Percentiles rank a stretch among this genome's conserved stretches.
Conservation (phyloP, 2,888 invertebrate species). For the Drosophila multiciliata region DNA sequence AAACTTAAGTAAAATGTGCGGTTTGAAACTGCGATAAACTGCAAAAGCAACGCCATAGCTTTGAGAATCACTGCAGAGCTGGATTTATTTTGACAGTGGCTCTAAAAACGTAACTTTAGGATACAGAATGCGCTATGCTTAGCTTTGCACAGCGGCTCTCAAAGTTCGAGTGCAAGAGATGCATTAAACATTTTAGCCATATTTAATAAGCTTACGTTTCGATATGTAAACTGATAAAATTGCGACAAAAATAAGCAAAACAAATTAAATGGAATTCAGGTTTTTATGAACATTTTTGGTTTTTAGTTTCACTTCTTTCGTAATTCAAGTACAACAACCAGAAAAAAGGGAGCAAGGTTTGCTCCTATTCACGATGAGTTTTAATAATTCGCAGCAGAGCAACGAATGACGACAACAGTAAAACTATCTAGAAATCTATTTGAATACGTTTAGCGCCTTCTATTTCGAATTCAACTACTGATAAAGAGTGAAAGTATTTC, state of each 20-base stretch:
- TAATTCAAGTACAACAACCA: not conserved
- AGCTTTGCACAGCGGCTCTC: not conserved
- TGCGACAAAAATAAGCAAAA: not conserved
- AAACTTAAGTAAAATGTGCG: not conserved
- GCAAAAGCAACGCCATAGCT: not conserved
- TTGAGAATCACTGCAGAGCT: not conserved
- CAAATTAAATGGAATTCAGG: not conserved
- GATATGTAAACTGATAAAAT: not conserved
- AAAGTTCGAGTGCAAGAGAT: not conserved
- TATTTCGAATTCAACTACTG: not conserved
- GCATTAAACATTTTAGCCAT: not conserved
- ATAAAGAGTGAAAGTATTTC: not conserved
- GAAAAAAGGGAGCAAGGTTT: not conserved
- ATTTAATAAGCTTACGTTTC: not conserved
- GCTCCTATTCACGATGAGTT: not conserved
- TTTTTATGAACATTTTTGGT: not conserved
- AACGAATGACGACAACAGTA: not conserved
- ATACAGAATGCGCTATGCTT: not conserved
- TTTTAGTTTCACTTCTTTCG: not conserved
- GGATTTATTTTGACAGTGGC: not conserved
- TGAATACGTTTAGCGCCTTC: no score
- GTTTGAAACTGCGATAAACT: conserved; percentile 12
- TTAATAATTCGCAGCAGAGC: not conserved
- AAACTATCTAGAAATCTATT: not conserved
- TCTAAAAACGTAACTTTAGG: not conserved